Base-by-base conservation (phyloP, 2,113 vertebrate species). In the Sterna hirundo region DNA sequence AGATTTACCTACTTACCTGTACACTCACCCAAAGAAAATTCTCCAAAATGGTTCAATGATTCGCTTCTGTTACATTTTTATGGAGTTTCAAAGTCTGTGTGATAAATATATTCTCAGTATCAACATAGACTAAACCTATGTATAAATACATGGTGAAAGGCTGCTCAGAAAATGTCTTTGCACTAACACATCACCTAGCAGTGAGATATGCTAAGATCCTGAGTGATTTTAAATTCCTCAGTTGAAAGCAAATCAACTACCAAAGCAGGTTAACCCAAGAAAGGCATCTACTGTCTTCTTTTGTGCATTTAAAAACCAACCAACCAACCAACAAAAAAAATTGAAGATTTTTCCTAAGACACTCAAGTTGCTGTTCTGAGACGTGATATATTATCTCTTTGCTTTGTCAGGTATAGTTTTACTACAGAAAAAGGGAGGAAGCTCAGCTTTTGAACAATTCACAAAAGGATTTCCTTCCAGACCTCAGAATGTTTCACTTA, bases 311-410 rank as follows among this genome's bases (percentile, higher is more conserved):
- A 77, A 81, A 77, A 92, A 16, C 1, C 7, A 64, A 36, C 2
- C 4, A 79, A 64, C 0, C 4, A 68, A 70, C 0, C 4, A 68
- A 70, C 4, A 19, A 20, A 61, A 44, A 51, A 66, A 32, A 49
- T 4, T 29, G 5, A 27, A 25, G 15, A 3, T 26, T 4, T 4
- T 70, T 75, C 25, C 42, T 62, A 57, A 57, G n/a, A 14, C 26
- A 49, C 6, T 4, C 30, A 64, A 21, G 6, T 49, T 77, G 55
- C 27, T 80, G 20, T 80, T 78, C 30, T 51, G n/a, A 76, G 19
- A 3, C 16, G 9, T 42, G 19, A 68, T 34, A 8, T 34, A 60
- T 29, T 83, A 25, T 22, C 8, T 64, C 30, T 86, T 72, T 66
- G 4, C 12, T 61, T 80, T 34, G 13, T 69, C 54, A 8, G 51